A percentile compares a stretch with the other conserved stretches of the same genome.
phyloP scores from a whole-genome alignment of 1,140 invertebrate species.

The Sminthurides bifidus region DNA sequence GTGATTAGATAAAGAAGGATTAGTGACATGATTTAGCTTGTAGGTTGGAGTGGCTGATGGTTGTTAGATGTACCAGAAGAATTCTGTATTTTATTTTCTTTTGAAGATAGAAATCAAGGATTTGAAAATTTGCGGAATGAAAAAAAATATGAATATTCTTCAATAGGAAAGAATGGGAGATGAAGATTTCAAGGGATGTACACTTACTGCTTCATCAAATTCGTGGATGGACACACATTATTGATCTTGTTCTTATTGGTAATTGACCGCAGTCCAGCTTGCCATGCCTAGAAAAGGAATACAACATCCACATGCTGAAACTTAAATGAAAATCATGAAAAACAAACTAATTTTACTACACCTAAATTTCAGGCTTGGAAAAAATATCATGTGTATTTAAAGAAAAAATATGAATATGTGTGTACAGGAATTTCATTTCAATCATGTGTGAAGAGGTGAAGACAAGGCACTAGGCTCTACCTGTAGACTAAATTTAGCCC shows the following conservation, averaged over 20 bases:
- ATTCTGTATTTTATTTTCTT: too few species aligned
- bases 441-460: too few species aligned
- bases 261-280: slow-evolving; percentile 70
- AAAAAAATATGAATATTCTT: slow-evolving; percentile 3
- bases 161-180: slow-evolving; percentile 11
- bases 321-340: slow-evolving; percentile 15
- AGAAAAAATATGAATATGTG: too few species aligned
- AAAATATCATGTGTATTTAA: too few species aligned
- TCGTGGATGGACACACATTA: slow-evolving; percentile 89
- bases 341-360: slow-evolving; percentile 8
- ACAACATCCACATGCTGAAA: slow-evolving; percentile 15
- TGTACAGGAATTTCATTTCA: too few species aligned
- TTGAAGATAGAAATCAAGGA: too few species aligned
- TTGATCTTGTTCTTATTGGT: slow-evolving; percentile 95
- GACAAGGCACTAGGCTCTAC: too few species aligned
- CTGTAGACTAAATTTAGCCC: too few species aligned
- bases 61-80: too few species aligned
- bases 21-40: too few species aligned
- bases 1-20: too few species aligned
- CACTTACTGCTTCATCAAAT: slow-evolving; percentile 96
- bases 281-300: slow-evolving; percentile 63
- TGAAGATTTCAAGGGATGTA: neutral
- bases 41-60: too few species aligned
- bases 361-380: neutral
- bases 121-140: neutral